These are phyloP conservation scores for Calliopsis andreniformis DNA, from an alignment of 1,140 invertebrate species.

Conservation along the genomic window DNA sequence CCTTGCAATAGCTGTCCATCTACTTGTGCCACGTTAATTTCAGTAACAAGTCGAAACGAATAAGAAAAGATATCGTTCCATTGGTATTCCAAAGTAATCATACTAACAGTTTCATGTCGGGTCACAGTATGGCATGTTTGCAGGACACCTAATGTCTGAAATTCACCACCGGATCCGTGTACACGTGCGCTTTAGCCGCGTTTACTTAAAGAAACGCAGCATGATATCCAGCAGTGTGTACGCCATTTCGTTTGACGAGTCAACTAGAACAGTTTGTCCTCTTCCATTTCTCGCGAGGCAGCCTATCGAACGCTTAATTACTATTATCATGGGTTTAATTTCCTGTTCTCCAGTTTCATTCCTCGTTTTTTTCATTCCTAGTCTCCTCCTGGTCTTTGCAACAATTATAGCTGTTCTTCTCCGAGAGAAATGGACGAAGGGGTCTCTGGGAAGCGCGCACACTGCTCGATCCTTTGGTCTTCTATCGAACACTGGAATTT, in stretches of 20 bases:
- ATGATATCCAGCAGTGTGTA: constrained; percentile 69
- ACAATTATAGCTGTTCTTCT: background rate
- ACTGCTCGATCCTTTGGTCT: constrained; percentile 21
- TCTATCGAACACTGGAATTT: background rate
- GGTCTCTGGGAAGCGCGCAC: constrained; percentile 24
- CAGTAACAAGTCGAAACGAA: background rate
- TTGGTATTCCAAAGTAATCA: constrained; percentile 11
- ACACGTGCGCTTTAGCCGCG: constrained; percentile 44
- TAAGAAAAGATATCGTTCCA: background rate
- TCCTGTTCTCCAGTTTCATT: constrained; percentile 13
- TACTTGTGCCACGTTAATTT: background rate
- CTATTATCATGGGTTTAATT: constrained; percentile 49
- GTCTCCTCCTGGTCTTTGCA: no score
- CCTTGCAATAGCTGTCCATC: no score
- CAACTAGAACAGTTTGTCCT: constrained; percentile 27
- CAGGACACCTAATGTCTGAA: background rate
- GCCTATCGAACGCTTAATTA: constrained; percentile 59
- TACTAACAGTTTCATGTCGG: no score
- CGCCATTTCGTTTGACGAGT: constrained; percentile 57
- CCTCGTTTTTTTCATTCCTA: no score
- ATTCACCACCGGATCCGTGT: constrained; percentile 28
- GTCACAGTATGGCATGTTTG: background rate
- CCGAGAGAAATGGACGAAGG: no score
- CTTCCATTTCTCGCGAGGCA: constrained; percentile 38
- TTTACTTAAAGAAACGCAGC: constrained; percentile 51